Evolutionary conservation across 2,113 vertebrate species (phyloP).

Genomic region (Cathartes aura): DNA sequence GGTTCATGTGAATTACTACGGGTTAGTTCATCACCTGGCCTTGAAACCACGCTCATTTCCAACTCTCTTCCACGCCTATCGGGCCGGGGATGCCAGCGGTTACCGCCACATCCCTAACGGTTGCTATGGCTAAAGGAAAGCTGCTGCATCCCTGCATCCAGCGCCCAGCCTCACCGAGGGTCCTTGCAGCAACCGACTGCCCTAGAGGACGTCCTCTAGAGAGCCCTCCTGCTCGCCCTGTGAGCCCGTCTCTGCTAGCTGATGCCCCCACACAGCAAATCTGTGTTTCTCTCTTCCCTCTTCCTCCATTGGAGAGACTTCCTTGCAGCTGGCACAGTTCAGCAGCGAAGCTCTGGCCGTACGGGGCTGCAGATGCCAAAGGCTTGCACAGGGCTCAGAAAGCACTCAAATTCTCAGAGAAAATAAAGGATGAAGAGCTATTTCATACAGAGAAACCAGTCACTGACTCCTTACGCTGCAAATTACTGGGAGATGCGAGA

Average conservation of each 20-base stretch:
- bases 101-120: not conserved
- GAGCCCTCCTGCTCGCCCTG: not conserved
- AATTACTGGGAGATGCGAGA: not conserved
- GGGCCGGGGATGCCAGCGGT: not conserved
- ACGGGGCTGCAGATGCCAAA: not conserved
- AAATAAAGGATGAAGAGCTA: not conserved
- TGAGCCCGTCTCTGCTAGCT: not conserved
- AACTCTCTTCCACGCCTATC: rapidly evolving
- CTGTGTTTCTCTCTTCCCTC: too few relatives aligned
- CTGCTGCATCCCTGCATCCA: not conserved
- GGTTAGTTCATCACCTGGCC: not conserved
- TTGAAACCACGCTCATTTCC: not conserved
- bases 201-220: not conserved
- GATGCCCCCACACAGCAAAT: not conserved
- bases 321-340: not conserved
- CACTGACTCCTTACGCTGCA: not conserved
- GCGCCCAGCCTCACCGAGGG: rapidly evolving
- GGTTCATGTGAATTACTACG: not conserved
- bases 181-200: rapidly evolving
- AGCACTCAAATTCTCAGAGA: not conserved
- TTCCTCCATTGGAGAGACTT: rapidly evolving
- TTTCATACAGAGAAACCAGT: not conserved
- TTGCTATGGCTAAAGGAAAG: conserved; percentile 2
- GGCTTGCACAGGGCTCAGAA: not conserved
- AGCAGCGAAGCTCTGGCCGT: not conserved